Evolutionary conservation across 2,113 vertebrate genomes (phyloP), one percentile per base, ranked within the genome.

Genomic region (Clarias macrocephalus): DNA sequence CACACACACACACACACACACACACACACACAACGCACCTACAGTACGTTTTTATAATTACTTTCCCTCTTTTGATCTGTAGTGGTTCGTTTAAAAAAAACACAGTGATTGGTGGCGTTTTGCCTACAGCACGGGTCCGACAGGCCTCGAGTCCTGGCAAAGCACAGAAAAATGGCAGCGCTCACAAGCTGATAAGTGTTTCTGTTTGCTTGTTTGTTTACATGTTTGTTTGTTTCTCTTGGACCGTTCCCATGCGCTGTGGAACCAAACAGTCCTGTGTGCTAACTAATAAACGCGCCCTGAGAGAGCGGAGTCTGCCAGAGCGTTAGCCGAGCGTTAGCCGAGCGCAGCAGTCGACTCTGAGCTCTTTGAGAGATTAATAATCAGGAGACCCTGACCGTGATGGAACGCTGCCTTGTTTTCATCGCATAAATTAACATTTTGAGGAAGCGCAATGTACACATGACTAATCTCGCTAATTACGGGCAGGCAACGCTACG

Each of bases 71-170:
- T 92, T 91, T 92, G 89, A 91, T 89, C 88, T 87, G 80, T 91
- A 92, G 91, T 92, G 89, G 84, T 87, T 91, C 87, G 91, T 91
- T 87, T 88, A 23, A 42, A 87, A 42, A 87, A 88, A 93, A 90
- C 91, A 90, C 91, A 92, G 80, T 87, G 86, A 86, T 82, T 70
- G 66, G 89, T 88, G 85, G 87, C 83, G 89, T 90, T 93, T 93
- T 92, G 87, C 65, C 87, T 57, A 84, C 81, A 72, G 85, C 75
- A 8, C 25, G 72, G 77, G 48, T 85, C 83, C 83, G 70, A 68
- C 33, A 60, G 86, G 63, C 77, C 83, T 59, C 63, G 70, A 70
- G 75, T 54, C 59, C 56, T 84, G 88, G 42, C 85, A 83, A 66
- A 81, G 28, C 82, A 81, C 18, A 75, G 30, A 84, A 56, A 37